Percentiles rank a stretch among this genome's conserved stretches.
Evolutionary conservation across 2,113 vertebrate species (phyloP).

Genomic region (Scartelaos histophorus): DNA sequence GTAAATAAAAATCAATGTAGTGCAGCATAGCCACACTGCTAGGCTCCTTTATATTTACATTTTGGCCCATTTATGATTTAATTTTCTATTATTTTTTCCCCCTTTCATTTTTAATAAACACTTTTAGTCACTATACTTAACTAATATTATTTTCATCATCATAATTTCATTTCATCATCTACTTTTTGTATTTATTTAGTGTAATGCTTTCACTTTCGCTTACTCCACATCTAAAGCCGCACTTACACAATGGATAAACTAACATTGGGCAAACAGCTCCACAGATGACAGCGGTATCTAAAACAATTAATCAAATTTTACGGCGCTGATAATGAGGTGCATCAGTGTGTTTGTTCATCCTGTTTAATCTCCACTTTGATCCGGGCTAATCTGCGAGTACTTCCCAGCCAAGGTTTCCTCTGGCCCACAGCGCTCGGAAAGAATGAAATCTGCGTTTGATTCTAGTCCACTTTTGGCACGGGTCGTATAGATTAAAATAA

Average conservation of each 20-base stretch:
- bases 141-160: no score
- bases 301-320: slow-evolving; percentile 52
- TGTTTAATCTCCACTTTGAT: slow-evolving; percentile 70
- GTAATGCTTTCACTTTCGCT: no score
- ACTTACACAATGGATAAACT: not conserved
- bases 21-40: no score
- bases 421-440: slow-evolving; percentile 36
- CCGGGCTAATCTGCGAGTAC: slow-evolving; percentile 56
- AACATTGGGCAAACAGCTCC: not conserved
- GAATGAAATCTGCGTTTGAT: slow-evolving; percentile 32
- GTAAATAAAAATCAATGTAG: no score
- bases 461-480: slow-evolving; percentile 28
- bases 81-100: no score
- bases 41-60: no score
- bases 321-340: slow-evolving; percentile 48
- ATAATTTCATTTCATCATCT: no score
- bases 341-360: slow-evolving; percentile 55
- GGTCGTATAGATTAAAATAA: slow-evolving; percentile 40
- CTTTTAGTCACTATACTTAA: no score
- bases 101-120: no score
- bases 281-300: slow-evolving; percentile 16
- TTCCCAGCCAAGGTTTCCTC: slow-evolving; percentile 43
- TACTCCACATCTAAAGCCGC: not conserved
- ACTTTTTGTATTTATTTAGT: no score
- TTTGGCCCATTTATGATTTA: no score